Evolutionary conservation across 2,113 vertebrate species (phyloP), one percentile per base, ranked within the genome.

Genomic region (Lampris megalopsis): DNA sequence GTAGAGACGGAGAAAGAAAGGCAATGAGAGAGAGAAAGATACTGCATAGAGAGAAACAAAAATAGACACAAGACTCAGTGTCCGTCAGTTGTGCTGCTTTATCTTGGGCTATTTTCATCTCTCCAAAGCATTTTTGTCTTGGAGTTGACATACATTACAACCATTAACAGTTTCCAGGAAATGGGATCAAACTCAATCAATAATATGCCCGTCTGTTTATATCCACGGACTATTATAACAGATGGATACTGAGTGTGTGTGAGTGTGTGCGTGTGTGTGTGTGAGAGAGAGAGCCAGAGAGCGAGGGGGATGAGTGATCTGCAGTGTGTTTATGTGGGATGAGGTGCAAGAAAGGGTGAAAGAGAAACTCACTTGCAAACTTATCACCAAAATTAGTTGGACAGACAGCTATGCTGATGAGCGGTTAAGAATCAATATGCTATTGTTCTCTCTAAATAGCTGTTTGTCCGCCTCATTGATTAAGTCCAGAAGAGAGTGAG

Each of bases 401-500:
- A 88, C 83, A 88, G 91, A 88, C 90, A 89, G 82, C 65, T 0
- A 57, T 36, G 80, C 86, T 85, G 85, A 92, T 82, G 81, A 90
- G 91, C 64, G 74, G 80, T 82, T 86, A 77, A 56, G 57, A 80
- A 90, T 94, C 92, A 89, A 94, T 94, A 90, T 52, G 77, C 85
- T 79, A 90, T 91, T 87, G 86, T 88, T 83, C 66, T 73, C 80
- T 88, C 84, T 91, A 90, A 93, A 93, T 90, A 91, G 88, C 85
- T 90, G 90, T 94, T 93, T 91, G 89, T 92, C 91, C 86, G 88
- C 87, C 77, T 84, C 87, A 91, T 93, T 92, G 91, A 92, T 92
- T 91, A 89, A 87, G 82, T 87, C 68, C 81, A 77, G 71, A 77
- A 87, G 80, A 91, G 41, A 86, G 75, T 84, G 84, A 91, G 85